Conservation (phyloP, 1,140 invertebrate genomes). For the Lasioglossum albipes region DNA sequence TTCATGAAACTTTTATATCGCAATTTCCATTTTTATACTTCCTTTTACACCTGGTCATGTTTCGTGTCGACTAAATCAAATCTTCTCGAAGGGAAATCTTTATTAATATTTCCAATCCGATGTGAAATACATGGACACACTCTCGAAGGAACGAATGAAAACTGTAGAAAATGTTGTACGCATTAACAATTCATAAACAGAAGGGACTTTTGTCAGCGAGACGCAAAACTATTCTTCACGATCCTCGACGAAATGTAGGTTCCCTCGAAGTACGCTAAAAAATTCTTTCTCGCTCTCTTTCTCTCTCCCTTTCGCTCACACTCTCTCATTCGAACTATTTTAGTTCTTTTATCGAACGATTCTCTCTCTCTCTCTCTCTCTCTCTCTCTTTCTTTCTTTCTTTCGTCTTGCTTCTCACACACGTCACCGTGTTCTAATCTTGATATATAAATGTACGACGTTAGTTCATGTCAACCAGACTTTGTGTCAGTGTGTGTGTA, state of each 20-base stretch:
- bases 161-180: background rate
- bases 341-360: too few relatives aligned
- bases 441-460: conserved; percentile 67
- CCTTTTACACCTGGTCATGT: background rate
- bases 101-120: background rate
- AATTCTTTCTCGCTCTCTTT: conserved; percentile 38
- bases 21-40: background rate
- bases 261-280: conserved; percentile 58
- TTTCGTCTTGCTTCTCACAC: conserved; percentile 42
- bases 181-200: background rate
- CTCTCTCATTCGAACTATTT: too few relatives aligned
- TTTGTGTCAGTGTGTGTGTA: conserved; percentile 38
- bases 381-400: too few relatives aligned
- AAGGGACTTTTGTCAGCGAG: conserved; percentile 21
- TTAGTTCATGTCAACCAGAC: conserved; percentile 57
- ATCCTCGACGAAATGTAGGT: conserved; percentile 52
- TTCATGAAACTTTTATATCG: conserved; percentile 10
- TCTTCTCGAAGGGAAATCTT: background rate
- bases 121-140: background rate
- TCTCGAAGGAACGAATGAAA: background rate
- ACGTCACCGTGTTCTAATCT: conserved; percentile 63
- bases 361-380: background rate
- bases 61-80: background rate
- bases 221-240: conserved; percentile 21
- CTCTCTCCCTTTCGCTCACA: background rate